A percentile compares a stretch with the other conserved stretches of the same genome.
These are phyloP conservation scores for Polietes domitor DNA, from an alignment of 2,888 invertebrate genomes.

Conservation along the genomic window DNA sequence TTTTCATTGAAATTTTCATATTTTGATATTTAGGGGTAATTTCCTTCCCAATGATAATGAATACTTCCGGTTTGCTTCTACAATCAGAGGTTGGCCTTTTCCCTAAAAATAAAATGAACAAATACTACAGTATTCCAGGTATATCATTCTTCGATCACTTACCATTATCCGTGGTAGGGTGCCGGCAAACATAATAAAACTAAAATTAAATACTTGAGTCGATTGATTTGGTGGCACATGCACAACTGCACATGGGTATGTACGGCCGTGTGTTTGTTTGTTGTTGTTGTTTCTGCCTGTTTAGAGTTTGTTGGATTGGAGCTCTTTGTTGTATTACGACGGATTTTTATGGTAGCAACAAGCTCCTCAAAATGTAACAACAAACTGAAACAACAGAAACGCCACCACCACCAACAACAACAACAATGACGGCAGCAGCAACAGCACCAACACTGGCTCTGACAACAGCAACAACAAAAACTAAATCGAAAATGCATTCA, in stretches of 20 bases:
- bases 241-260: slow-evolving; percentile 14
- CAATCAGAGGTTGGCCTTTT: too few species aligned
- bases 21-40: too few species aligned
- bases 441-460: slow-evolving; percentile 4
- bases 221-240: slow-evolving; percentile 52
- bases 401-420: slow-evolving; percentile 5
- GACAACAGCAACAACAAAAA: slow-evolving; percentile 37
- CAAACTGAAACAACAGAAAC: slow-evolving; percentile 41
- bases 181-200: slow-evolving; percentile 60
- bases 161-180: slow-evolving; percentile 2
- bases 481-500: slow-evolving; percentile 61
- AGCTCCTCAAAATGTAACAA: slow-evolving; percentile 66
- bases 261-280: slow-evolving; percentile 2
- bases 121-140: too few species aligned
- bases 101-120: too few species aligned
- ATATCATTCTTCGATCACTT: too few species aligned
- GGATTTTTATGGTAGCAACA: slow-evolving; percentile 64
- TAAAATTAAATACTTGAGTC: slow-evolving; percentile 65
- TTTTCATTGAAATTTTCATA: too few species aligned
- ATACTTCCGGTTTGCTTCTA: too few species aligned
- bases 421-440: not conserved
- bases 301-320: slow-evolving; percentile 41
- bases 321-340: slow-evolving; percentile 49
- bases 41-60: too few species aligned
- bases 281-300: slow-evolving; percentile 14